Evolutionary conservation across 2,888 invertebrate genomes (phyloP), one percentile per base, ranked within the genome.

Genomic region (Sarcophaga caerulescens): DNA sequence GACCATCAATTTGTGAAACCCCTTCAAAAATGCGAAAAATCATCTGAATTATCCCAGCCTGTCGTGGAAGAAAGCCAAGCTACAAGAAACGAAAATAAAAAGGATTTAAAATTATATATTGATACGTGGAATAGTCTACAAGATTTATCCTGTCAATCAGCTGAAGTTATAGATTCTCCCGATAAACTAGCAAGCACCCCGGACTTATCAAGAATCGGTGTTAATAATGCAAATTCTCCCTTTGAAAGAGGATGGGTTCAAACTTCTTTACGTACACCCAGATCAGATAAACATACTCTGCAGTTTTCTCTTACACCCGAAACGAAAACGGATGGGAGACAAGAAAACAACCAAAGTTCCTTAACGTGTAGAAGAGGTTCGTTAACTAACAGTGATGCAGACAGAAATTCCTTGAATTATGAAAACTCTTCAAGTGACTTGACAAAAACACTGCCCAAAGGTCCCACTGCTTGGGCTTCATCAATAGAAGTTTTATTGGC

Each of bases 401-500:
- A 84, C 4, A 44, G 74, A 23, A 77, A 78, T 68, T 86, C 84
- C 8, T 44, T 84, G 8, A 78, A 66, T 12, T 77, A 59, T 52
- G 25, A 69, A 62, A 68, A 35, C 12, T 79, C 79, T 3, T 78
- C 78, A 5, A 74, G 19, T 12, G 81, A 86, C 44, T 75, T 78
- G 14, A 78, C 44, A 0, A 86, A 86, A 66, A 14, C 60, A 10
- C 21, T 86, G 3, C 81, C 84, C 4, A 86, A 84, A 75, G 86
- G 95, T 87, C 96, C 96, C 75, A 95, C 96, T 86, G 94, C 95
- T 87, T 99, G 99, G 99, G 96, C 98, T 0, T 95, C 96, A 21
- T 97, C 97, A 35, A 97, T 99, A 92, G 98, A 99, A 90, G 97
- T 97, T 90, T 95, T 99, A 82, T 94, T 99, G 84, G 96, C 96